Evolutionary conservation across 2,113 vertebrate genomes (phyloP), one percentile per base, ranked within the genome.

Genomic region (Ariopsis seemanni): DNA sequence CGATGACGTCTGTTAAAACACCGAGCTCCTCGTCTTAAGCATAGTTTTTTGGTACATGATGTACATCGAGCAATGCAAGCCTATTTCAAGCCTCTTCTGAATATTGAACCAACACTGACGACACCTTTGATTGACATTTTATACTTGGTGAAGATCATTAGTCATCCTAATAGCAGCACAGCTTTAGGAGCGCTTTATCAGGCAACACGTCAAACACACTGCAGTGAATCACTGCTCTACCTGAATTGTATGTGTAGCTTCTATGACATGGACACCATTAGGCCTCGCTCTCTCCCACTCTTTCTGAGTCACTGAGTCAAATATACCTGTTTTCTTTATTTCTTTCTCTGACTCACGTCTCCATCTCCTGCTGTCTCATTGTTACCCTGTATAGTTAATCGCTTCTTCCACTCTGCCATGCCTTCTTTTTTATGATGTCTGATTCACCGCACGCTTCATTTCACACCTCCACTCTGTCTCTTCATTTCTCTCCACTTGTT

Each of bases 251-350:
- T 87, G 65, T 34, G 63, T 80, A 69, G 52, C 65, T 78, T 87
- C 72, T 62, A n/a, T 90, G 87, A 82, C 82, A 89, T 82, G 2
- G 67, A 85, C 86, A 87, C 75, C 79, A 62, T 89, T 69, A 78
- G 77, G 79, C 82, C 25, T 77, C 12, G 55, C 48, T 63, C 48
- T 18, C 85, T 83, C 89, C 72, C 86, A 83, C 82, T 74, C 85
- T 78, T 67, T 86, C 89, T 88, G 82, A 88, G 75, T 89, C 84
- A 88, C 30, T 57, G 75, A 79, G 17, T 86, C 75, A 86, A 80
- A 78, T 79, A 52, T 83, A 83, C 48, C 79, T 48, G 27, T 18
- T 10, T 27, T 75, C 74, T 15, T 17, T 48, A 71, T 60, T 48
- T 42, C 53, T 34, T n/a, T 42, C 58, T 77, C 83, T 88, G 82